A percentile compares a stretch with the other conserved stretches of the same genome.
phyloP scores from a whole-genome alignment of 2,113 vertebrate species.

The Ursus arctos region DNA sequence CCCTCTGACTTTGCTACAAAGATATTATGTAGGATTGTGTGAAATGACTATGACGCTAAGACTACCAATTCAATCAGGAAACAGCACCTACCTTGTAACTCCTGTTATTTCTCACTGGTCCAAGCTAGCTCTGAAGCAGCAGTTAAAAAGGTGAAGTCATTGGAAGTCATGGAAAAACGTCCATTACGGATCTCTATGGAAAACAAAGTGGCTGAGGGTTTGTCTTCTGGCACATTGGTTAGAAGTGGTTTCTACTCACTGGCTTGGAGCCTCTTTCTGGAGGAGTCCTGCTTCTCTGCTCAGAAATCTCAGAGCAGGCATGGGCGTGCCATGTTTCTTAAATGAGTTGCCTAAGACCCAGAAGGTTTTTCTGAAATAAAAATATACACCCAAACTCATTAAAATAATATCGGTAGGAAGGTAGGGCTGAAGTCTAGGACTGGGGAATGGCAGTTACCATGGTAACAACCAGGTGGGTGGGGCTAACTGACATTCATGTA shows the following conservation, averaged over 20 bases:
- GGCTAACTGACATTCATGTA: not conserved
- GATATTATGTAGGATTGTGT: constrained; percentile 4
- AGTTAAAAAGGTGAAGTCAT: not conserved
- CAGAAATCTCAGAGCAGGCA: not conserved
- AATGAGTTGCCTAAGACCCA: not conserved
- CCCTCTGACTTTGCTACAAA: not conserved
- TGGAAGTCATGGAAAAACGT: not conserved
- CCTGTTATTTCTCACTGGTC: not conserved
- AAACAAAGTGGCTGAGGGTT: not conserved
- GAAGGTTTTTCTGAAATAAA: constrained; percentile 25
- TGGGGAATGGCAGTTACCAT: not conserved
- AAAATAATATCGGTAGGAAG: not conserved
- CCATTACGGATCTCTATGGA: not conserved
- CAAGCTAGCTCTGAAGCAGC: not conserved
- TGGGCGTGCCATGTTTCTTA: not conserved
- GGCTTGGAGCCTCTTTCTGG: not conserved
- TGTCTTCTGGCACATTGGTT: not conserved
- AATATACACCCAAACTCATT: not conserved
- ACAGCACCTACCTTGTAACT: not conserved
- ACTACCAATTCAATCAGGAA: not conserved
- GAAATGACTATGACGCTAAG: not conserved
- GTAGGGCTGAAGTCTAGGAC: not conserved
- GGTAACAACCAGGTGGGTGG: not conserved
- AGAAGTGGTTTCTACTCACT: not conserved
- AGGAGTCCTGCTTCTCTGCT: not conserved